phyloP scores from a whole-genome alignment of 1,140 invertebrate genomes.

The Trichoplusia ni region DNA sequence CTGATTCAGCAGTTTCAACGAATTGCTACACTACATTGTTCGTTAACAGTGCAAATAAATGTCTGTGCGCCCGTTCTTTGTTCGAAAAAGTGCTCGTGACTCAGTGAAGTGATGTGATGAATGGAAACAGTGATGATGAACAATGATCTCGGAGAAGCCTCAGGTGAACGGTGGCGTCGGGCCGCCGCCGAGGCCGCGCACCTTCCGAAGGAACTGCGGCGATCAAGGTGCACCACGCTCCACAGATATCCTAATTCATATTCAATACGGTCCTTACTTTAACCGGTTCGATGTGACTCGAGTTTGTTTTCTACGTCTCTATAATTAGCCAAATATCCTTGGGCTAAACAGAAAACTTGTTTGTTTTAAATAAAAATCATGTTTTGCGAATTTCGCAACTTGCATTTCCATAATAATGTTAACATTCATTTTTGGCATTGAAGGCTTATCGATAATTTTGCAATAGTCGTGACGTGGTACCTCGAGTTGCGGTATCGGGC shows the following conservation, averaged over 20 bases:
- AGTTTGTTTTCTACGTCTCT: constrained; percentile 7
- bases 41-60: constrained; percentile 10
- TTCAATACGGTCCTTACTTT: constrained; percentile 28
- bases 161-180: constrained; percentile 58
- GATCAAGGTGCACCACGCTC: constrained; percentile 76
- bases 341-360: constrained; percentile 25
- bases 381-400: constrained; percentile 13
- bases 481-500: constrained; percentile 9
- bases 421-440: constrained; percentile 3
- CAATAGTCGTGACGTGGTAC: background rate
- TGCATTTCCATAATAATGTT: background rate
- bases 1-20: constrained; percentile 27
- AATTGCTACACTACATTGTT: constrained; percentile 13
- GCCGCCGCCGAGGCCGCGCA: constrained; percentile 63
- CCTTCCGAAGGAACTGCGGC: constrained; percentile 76
- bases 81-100: constrained; percentile 25
- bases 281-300: constrained; percentile 31
- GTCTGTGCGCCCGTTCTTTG: constrained; percentile 3
- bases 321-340: constrained; percentile 16
- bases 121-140: constrained; percentile 67
- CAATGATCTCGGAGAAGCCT: constrained; percentile 77
- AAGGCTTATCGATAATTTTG: background rate
- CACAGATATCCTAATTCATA: constrained; percentile 33
- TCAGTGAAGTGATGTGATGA: constrained; percentile 48
- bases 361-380: constrained; percentile 36